phyloP scores from a whole-genome alignment of 53 echinoderm and acorn worm genomes.

The Echinometra lucunter region DNA sequence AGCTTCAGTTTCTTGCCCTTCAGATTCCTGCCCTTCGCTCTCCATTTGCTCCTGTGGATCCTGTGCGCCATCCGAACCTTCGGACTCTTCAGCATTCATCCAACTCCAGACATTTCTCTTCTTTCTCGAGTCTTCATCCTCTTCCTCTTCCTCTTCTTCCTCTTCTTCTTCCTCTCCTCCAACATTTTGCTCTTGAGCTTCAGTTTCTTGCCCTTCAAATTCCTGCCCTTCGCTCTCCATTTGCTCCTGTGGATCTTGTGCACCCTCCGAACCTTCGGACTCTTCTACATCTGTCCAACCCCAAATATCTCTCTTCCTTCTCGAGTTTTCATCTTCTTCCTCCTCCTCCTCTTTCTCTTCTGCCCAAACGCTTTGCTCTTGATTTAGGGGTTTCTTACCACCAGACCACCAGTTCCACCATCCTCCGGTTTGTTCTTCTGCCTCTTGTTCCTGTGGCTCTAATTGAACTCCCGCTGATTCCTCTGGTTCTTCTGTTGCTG shows the following conservation, averaged over 20 bases:
- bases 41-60: conserved; percentile 20
- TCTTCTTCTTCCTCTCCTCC: background rate
- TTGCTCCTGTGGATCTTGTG: background rate
- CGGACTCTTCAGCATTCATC: background rate
- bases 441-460: too few species aligned
- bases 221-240: too few species aligned
- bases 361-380: background rate
- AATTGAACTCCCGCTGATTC: background rate
- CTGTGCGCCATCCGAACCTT: background rate
- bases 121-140: conserved; percentile 17
- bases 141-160: too few species aligned
- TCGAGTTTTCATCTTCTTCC: background rate
- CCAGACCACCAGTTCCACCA: background rate
- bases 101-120: background rate
- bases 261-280: background rate
- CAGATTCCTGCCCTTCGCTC: background rate
- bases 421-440: background rate
- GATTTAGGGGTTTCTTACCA: background rate
- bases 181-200: background rate
- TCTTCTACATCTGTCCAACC: conserved; percentile 1
- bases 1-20: background rate
- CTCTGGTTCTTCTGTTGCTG: background rate
- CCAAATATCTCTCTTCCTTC: conserved; percentile 3
- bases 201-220: background rate
- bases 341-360: background rate